Conservation (phyloP, 2,888 invertebrate genomes). For the Ectobius pallidus region DNA sequence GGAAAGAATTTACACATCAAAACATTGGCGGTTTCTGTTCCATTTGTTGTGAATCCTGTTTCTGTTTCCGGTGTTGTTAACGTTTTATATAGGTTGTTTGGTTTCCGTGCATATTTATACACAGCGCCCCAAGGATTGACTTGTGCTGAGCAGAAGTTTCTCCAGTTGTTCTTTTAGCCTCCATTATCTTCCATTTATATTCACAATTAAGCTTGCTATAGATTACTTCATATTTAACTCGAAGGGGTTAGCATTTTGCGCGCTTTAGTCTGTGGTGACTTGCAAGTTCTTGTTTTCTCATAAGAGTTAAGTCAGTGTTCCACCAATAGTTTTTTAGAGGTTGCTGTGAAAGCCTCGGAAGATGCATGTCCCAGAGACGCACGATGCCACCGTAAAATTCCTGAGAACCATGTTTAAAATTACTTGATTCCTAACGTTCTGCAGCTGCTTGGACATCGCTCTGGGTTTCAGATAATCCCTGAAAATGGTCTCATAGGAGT, state of each 20-base stretch:
- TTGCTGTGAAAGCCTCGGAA: not conserved
- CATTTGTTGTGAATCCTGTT: too few relatives aligned
- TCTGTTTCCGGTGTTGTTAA: too few relatives aligned
- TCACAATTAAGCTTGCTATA: not conserved
- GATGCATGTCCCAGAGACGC: not conserved
- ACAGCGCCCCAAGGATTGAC: not conserved
- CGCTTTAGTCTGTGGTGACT: not conserved
- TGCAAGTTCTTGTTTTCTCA: not conserved
- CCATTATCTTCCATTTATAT: not conserved
- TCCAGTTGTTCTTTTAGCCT: not conserved
- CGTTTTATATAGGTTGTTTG: too few relatives aligned
- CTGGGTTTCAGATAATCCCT: too few relatives aligned
- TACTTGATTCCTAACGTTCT: too few relatives aligned
- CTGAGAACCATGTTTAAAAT: too few relatives aligned
- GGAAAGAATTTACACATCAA: too few relatives aligned
- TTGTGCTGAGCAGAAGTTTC: not conserved
- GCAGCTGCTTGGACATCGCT: too few relatives aligned
- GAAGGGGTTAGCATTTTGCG: not conserved
- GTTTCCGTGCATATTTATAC: not conserved
- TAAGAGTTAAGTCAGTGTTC: not conserved
- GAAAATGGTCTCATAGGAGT: too few relatives aligned
- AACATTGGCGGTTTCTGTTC: too few relatives aligned
- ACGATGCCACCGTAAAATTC: too few relatives aligned
- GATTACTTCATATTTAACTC: not conserved
- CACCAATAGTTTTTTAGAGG: slow-evolving; percentile 5